phyloP scores from a whole-genome alignment of 2,888 invertebrate species.

The Xestia xanthographa region DNA sequence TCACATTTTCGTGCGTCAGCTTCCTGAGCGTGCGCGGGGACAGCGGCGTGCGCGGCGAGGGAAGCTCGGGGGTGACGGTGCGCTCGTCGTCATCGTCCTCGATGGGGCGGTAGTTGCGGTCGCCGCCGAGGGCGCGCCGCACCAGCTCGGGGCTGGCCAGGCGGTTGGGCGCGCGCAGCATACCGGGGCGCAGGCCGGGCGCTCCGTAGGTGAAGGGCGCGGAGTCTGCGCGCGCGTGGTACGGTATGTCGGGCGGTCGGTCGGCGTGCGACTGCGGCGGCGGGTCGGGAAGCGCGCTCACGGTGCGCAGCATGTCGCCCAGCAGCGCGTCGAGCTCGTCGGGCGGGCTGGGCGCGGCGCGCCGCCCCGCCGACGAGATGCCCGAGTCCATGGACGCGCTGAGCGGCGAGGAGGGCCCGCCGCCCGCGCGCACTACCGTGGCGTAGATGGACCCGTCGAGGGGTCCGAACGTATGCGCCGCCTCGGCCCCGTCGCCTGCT shows the following conservation, averaged over 20 bases:
- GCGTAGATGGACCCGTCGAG: constrained; percentile 98
- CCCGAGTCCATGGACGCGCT: constrained; percentile 98
- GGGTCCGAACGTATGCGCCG: constrained; percentile 94
- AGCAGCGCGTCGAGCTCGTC: constrained; percentile 95
- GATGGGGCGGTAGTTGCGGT: constrained; percentile 82
- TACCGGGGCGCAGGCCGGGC: constrained; percentile 90
- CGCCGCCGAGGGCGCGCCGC: constrained; percentile 92
- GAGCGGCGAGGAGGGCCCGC: constrained; percentile 92
- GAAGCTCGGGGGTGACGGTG: constrained; percentile 80
- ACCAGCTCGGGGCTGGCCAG: constrained; percentile 96
- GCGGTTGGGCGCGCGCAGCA: constrained; percentile 93
- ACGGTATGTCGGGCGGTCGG: constrained; percentile 93
- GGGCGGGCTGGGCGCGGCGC: constrained; percentile 89
- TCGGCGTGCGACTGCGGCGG: constrained; percentile 88
- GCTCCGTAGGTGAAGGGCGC: constrained; percentile 97
- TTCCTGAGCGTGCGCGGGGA: constrained; percentile 84
- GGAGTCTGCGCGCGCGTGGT: constrained; percentile 97
- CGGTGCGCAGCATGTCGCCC: constrained; percentile 96
- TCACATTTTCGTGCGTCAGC: constrained; percentile 84
- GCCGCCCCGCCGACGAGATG: constrained; percentile 94
- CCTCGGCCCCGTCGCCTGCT: constrained; percentile 85
- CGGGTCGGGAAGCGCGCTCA: constrained; percentile 94
- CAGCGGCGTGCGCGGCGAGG: constrained; percentile 78
- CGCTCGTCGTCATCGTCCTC: constrained; percentile 85
- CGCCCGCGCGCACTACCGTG: constrained; percentile 89